phyloP scores from a whole-genome alignment of 2,113 vertebrate species.

The Chaetodon trifascialis region DNA sequence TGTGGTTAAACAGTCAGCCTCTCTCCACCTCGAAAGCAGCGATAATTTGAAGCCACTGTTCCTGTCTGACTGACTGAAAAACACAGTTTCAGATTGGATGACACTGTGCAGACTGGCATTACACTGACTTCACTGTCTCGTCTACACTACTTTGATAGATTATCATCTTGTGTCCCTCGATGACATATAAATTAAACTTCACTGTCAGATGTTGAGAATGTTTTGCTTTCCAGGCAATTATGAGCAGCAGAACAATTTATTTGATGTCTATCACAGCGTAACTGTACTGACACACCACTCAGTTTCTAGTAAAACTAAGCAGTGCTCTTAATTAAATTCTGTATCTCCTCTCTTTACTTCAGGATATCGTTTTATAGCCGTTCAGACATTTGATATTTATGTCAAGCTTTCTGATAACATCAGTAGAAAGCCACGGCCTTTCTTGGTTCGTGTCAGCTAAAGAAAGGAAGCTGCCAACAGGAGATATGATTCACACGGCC shows the following conservation, averaged over 20 bases:
- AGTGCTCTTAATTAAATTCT: conserved; percentile 14
- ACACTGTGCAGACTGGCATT: background rate
- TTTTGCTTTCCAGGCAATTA: conserved; percentile 19
- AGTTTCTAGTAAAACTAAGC: conserved; percentile 46
- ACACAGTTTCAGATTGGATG: background rate
- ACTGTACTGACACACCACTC: conserved; percentile 34
- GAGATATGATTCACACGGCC: conserved; percentile 5
- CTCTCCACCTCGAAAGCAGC: conserved; percentile 29
- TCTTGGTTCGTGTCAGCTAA: conserved; percentile 10
- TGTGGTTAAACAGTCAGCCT: conserved; percentile 9
- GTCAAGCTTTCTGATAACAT: conserved; percentile 25
- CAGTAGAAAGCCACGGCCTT: conserved; percentile 3
- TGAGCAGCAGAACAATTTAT: conserved; percentile 1
- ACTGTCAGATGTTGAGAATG: conserved; percentile 21
- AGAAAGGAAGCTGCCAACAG: background rate
- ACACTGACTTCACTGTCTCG: conserved; percentile 1
- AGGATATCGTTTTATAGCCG: background rate
- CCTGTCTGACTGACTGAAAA: conserved; percentile 3
- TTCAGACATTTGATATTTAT: conserved; percentile 14
- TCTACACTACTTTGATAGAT: conserved; percentile 17
- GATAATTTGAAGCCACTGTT: conserved; percentile 8
- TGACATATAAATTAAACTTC: conserved; percentile 4
- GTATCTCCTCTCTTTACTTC: conserved; percentile 3
- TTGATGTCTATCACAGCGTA: conserved; percentile 4
- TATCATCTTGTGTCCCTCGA: background rate